Evolutionary conservation across 2,888 invertebrate species (phyloP), one percentile per base, ranked within the genome.

Genomic region (Drosophila putrida): DNA sequence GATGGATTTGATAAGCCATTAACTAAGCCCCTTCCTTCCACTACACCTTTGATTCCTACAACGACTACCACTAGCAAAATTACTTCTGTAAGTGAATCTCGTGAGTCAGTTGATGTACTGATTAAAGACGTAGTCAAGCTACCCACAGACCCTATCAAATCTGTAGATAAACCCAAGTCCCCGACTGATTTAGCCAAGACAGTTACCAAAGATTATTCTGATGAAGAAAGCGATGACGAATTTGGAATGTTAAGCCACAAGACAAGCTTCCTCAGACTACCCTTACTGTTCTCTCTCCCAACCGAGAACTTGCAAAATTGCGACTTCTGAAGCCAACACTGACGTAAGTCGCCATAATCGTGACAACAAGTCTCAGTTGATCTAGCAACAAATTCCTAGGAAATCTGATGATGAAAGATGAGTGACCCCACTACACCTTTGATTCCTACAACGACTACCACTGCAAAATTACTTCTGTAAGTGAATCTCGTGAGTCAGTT

Each of bases 331-430:
- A 28, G 8, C 28, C 28, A 28, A 28, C 28, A 20, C 20, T 20
- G 20, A 20, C 20, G 20, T 20, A 20, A 20, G 20, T 20, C 20
- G 20, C 20, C 20, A n/a, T n/a, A n/a, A n/a, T n/a, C n/a, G n/a
- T n/a, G n/a, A n/a, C n/a, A n/a, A n/a, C n/a, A n/a, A n/a, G n/a
- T n/a, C n/a, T n/a, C n/a, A n/a, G n/a, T n/a, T n/a, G n/a, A n/a
- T n/a, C n/a, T n/a, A n/a, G 11, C 11, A 44, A 44, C 10, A 15
- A 11, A 27, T 9, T 38, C 46, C 36, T 0, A 57, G 38, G 46
- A 13, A 25, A 11, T 55, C 54, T 3, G 55, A 46, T 9, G 44
- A 28, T 47, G 38, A 61, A 27, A 57, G 51, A 67, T 15, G 57
- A 59, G 9, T n/a, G n/a, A n/a, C n/a, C 4, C 8, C 9, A 43